Percentiles rank a stretch among this genome's conserved stretches.
These are phyloP conservation scores for Hedya salicella DNA, from an alignment of 2,888 invertebrate genomes.

Conservation along the genomic window DNA sequence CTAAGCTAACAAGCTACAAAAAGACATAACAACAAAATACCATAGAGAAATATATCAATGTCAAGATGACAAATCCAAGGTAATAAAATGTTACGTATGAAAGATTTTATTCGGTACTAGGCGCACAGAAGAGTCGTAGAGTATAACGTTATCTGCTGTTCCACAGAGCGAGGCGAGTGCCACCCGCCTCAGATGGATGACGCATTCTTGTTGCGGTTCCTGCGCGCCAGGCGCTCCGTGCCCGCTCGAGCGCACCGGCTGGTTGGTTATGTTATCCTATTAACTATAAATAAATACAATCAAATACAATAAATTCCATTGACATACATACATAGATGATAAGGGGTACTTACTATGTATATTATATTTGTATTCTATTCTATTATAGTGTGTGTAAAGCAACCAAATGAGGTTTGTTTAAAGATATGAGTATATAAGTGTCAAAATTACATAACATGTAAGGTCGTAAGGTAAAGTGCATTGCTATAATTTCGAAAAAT, in stretches of 20 bases:
- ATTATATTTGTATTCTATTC: too few species aligned
- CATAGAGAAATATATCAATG: too few species aligned
- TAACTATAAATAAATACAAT: slow-evolving; percentile 29
- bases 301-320: slow-evolving; percentile 19
- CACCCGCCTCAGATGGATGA: slow-evolving; percentile 89
- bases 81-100: slow-evolving; percentile 35
- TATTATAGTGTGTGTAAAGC: too few species aligned
- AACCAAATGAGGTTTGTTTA: not conserved
- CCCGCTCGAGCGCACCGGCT: slow-evolving; percentile 89
- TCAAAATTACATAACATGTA: too few species aligned
- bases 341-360: not conserved
- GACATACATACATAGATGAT: not conserved
- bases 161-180: slow-evolving; percentile 89
- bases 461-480: too few species aligned
- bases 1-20: too few species aligned
- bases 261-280: slow-evolving; percentile 77
- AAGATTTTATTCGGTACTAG: slow-evolving; percentile 44
- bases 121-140: slow-evolving; percentile 26
- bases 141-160: slow-evolving; percentile 40
- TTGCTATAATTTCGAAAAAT: too few species aligned
- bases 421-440: too few species aligned
- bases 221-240: slow-evolving; percentile 89
- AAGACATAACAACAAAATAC: too few species aligned
- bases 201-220: slow-evolving; percentile 88
- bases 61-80: too few species aligned